Evolutionary conservation across 2,797 vertebrate genomes (phyloP).

Genomic region (Taenioides sp.): DNA sequence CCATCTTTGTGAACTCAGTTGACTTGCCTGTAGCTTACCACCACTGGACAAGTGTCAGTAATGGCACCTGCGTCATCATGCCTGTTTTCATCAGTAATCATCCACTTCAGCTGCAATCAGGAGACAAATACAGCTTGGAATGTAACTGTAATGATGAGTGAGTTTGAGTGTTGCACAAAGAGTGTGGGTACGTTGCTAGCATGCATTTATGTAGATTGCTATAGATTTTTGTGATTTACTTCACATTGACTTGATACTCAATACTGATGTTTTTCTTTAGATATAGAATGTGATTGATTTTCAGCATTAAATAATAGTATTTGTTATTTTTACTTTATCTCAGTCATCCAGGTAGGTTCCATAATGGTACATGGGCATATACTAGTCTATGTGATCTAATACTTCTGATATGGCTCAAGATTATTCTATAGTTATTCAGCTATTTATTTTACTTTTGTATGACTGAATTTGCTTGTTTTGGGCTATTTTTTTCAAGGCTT

Average conservation of each 20-base stretch:
- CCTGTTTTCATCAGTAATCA: neutral
- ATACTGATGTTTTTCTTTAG: too few species aligned
- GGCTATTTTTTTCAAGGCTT: too few species aligned
- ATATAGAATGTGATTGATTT: too few species aligned
- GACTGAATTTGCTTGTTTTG: too few species aligned
- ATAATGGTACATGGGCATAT: too few species aligned
- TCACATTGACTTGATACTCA: neutral
- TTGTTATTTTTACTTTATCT: too few species aligned
- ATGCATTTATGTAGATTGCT: neutral
- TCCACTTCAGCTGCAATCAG: neutral
- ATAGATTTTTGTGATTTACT: neutral
- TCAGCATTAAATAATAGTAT: too few species aligned
- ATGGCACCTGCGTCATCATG: neutral
- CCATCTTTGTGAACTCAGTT: neutral
- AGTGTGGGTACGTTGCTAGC: neutral
- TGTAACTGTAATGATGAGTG: neutral
- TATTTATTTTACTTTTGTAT: too few species aligned
- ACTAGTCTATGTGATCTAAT: too few species aligned
- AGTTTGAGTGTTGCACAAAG: neutral
- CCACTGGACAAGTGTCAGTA: neutral
- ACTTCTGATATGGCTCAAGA: too few species aligned
- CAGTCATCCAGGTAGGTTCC: too few species aligned
- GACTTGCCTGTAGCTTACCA: neutral
- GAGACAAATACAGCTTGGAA: neutral
- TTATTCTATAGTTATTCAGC: too few species aligned